Conservation (phyloP, 35 echinoderm and acorn worm species). For the Chiridota heheva region DNA sequence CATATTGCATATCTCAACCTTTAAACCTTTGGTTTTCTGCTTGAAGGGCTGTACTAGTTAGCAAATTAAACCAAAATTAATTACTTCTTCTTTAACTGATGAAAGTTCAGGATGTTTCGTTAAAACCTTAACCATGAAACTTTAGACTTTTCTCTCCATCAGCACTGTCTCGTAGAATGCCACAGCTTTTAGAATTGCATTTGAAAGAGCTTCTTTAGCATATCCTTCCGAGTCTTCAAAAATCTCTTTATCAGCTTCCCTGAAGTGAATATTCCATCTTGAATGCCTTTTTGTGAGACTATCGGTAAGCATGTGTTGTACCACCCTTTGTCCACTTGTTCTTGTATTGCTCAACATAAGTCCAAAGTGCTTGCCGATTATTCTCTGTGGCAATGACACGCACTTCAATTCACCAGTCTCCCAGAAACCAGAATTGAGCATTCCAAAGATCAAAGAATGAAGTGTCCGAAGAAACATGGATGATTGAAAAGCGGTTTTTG, state of each 20-base stretch:
- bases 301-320: no score
- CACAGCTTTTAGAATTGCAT: constrained; percentile 67
- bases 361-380: constrained; percentile 72
- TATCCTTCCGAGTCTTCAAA: constrained; percentile 50
- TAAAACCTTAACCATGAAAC: no score
- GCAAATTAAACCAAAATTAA: no score
- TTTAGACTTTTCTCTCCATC: no score
- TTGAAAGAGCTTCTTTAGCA: constrained; percentile 70
- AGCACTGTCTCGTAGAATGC: constrained; percentile 85
- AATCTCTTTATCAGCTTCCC: constrained; percentile 31
- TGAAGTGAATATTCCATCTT: constrained; percentile 37
- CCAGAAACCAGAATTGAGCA: constrained; percentile 40
- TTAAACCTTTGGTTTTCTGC: no score
- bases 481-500: constrained; percentile 52
- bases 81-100: no score
- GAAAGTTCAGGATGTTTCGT: no score
- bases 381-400: constrained; percentile 51
- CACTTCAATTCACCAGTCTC: constrained; percentile 51
- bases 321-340: constrained; percentile 62
- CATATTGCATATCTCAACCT: no score
- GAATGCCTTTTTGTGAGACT: no score
- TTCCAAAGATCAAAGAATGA: constrained; percentile 57
- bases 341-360: constrained; percentile 60
- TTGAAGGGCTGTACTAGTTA: no score
- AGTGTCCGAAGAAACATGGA: constrained; percentile 59